Evolutionary conservation across 2,888 invertebrate genomes (phyloP).

Genomic region (Polylopha cassiicola): DNA sequence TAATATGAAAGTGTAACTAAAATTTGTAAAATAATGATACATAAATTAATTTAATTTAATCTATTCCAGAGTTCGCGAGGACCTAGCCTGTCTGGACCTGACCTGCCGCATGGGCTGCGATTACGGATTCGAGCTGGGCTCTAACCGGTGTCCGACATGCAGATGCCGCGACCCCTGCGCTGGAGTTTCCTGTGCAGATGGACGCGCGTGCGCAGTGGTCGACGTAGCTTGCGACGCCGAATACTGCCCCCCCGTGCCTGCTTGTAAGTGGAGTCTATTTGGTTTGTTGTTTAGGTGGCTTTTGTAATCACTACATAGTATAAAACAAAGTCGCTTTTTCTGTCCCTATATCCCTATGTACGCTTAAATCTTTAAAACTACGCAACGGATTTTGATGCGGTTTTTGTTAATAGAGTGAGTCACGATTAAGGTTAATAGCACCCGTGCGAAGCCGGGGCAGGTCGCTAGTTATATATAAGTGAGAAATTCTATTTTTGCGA

Average conservation of each 20-base stretch:
- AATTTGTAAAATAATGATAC: too few relatives aligned
- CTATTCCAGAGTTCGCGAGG: constrained; percentile 69
- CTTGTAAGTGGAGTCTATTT: constrained; percentile 74
- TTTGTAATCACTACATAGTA: too few relatives aligned
- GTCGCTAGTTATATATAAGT: too few relatives aligned
- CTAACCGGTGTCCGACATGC: constrained; percentile 86
- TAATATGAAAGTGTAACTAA: too few relatives aligned
- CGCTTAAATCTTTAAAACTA: not conserved
- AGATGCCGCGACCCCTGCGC: constrained; percentile 89
- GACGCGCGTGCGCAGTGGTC: constrained; percentile 86
- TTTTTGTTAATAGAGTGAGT: too few relatives aligned
- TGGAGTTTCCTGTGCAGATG: constrained; percentile 79
- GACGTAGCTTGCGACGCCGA: constrained; percentile 91
- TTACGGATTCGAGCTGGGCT: constrained; percentile 86
- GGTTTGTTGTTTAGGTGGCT: not conserved
- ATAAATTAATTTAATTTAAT: too few relatives aligned
- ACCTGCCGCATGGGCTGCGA: constrained; percentile 91
- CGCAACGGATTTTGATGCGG: too few relatives aligned
- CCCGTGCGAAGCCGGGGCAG: too few relatives aligned
- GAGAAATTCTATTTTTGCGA: too few relatives aligned
- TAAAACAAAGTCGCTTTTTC: too few relatives aligned
- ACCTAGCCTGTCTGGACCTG: constrained; percentile 82
- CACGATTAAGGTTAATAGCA: too few relatives aligned
- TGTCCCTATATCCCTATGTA: too few relatives aligned
- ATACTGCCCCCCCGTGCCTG: constrained; percentile 91